These are phyloP conservation scores for Notothenia coriiceps DNA, from an alignment of 2,113 vertebrate species.

Conservation along the genomic window DNA sequence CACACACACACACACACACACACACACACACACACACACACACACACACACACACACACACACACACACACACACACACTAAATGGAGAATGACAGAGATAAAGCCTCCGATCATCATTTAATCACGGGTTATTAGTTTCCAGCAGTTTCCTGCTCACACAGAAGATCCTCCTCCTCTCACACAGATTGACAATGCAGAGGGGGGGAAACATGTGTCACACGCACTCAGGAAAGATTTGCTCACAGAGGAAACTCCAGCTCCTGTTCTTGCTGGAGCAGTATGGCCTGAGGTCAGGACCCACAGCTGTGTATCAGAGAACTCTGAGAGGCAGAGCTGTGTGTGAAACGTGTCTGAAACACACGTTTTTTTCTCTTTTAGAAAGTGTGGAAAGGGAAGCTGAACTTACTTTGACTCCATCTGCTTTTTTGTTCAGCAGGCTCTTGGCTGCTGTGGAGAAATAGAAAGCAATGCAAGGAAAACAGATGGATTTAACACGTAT, in stretches of 20 bases:
- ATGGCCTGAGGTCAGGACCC: neutral
- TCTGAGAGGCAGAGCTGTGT: too few species aligned
- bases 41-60: neutral
- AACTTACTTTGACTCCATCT: constrained; percentile 96
- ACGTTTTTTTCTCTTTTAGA: neutral
- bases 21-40: too few species aligned
- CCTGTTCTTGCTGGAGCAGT: neutral
- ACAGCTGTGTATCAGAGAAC: too few species aligned
- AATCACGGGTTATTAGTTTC: constrained; percentile 39
- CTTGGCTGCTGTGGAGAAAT: constrained; percentile 89
- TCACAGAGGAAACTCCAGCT: neutral
- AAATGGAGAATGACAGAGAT: constrained; percentile 13
- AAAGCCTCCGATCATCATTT: constrained; percentile 6
- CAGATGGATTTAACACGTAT: constrained; percentile 4
- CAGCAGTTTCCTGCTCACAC: constrained; percentile 13
- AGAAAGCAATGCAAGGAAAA: constrained; percentile 50
- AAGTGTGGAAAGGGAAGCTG: neutral
- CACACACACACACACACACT: constrained; percentile 1
- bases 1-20: too few species aligned
- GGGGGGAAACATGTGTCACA: constrained; percentile 4
- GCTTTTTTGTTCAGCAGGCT: constrained; percentile 95
- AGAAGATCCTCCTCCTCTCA: neutral
- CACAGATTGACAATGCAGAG: neutral
- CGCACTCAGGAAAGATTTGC: neutral
- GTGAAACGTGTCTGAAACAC: too few species aligned